Evolutionary conservation across 2,797 vertebrate genomes (phyloP), one percentile per base, ranked within the genome.

Genomic region (Aldrovandia affinis): DNA sequence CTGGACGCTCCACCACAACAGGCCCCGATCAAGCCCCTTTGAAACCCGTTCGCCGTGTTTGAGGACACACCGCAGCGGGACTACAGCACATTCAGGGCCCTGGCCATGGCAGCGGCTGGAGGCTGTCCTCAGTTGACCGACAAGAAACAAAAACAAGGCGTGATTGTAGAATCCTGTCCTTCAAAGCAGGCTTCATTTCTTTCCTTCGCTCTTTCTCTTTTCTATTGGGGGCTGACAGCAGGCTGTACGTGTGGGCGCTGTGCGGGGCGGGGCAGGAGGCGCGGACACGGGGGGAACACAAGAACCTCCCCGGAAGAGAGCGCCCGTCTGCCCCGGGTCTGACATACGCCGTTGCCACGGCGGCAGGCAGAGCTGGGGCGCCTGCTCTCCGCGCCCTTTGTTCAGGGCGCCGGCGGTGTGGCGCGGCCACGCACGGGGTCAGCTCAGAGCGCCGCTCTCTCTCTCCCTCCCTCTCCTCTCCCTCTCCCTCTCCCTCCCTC

Each of bases 41-140:
- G 28, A 0, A 63, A 14, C n/a, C 61, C n/a, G 18, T 63, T 63
- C 10, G 61, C 61, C 0, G 10, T 63, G 25, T 30, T 63, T 63
- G n/a, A 15, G 9, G 28, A n/a, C 61, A 63, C 25, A 50, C 12
- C 12, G 12, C 12, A 15, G 68, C 4, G 10, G 68, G 33, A 42
- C 55, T 2, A 33, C 33, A 7, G 65, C 65, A 8, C 61, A 63
- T 70, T 36, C 70, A 75, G 15, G 47, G 42, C 73, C 2, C n/a
- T 22, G 39, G 22, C 73, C 73, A 44, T 44, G 73, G 73, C 73
- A 77, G 47, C 73, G 25, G 73, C 39, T 47, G 73, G 10, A 47
- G 39, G 2, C 42, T 77, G 73, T 77, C 73, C 73, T 77, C 73
- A 77, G 39, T 25, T 77, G 73, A 77, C 73, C 73, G 63, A 65